A percentile compares a stretch with the other conserved stretches of the same genome.
These are phyloP conservation scores for Gallinago solitaria DNA, from an alignment of 2,797 vertebrate species.

Conservation along the genomic window DNA sequence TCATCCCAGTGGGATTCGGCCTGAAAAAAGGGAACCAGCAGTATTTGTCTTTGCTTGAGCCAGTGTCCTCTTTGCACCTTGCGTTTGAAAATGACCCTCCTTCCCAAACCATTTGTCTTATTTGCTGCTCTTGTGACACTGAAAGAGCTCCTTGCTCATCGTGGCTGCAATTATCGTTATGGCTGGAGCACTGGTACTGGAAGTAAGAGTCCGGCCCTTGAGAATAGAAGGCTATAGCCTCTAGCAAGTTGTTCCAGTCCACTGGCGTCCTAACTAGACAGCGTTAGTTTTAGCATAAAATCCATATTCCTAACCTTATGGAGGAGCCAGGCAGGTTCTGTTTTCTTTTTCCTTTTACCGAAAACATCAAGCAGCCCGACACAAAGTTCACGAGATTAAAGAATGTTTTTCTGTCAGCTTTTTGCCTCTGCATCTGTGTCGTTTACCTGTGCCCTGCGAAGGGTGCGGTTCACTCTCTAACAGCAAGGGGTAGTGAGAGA, in stretches of 20 bases:
- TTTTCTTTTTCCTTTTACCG: neutral
- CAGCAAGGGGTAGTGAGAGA: neutral
- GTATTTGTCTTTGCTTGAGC: neutral
- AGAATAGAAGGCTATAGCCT: constrained; percentile 50
- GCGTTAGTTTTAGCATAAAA: constrained; percentile 67
- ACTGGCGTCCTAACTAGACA: constrained; percentile 65
- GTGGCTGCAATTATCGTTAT: neutral
- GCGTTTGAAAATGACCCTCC: neutral
- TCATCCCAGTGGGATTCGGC: neutral
- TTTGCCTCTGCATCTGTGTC: neutral
- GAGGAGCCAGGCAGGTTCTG: neutral
- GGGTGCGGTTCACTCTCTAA: neutral
- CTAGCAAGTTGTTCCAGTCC: constrained; percentile 59
- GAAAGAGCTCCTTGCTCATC: neutral
- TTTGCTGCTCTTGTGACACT: neutral
- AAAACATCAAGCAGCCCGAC: neutral
- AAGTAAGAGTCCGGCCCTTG: constrained; percentile 17
- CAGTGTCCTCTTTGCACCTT: neutral
- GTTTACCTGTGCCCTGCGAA: neutral
- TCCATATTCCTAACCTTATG: constrained; percentile 56
- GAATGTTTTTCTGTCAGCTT: neutral
- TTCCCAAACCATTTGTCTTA: neutral
- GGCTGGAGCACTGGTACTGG: neutral
- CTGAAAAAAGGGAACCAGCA: neutral
- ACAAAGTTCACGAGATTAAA: constrained; percentile 52